Percentiles rank a stretch among this genome's conserved stretches.
Conservation (phyloP, 2,888 invertebrate genomes). For the Clanis bilineata region DNA sequence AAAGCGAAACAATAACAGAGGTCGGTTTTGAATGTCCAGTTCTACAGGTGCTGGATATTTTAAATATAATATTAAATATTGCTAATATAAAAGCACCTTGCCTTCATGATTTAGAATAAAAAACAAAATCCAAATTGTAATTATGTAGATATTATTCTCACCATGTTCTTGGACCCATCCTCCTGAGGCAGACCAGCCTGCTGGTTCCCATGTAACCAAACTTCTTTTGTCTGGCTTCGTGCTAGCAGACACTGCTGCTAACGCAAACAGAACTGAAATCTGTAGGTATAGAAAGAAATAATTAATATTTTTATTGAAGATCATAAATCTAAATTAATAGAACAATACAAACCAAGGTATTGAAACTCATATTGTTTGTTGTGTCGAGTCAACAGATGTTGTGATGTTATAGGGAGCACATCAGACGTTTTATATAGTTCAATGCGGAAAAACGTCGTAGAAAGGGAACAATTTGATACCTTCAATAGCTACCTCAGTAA, state of each 20-base stretch:
- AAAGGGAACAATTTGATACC: constrained; percentile 58
- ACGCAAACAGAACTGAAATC: neutral
- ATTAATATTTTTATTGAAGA: neutral
- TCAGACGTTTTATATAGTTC: constrained; percentile 61
- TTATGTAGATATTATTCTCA: constrained; percentile 21
- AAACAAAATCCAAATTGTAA: too few relatives aligned
- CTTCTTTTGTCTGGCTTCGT: constrained; percentile 59
- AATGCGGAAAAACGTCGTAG: constrained; percentile 64
- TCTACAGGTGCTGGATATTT: too few relatives aligned
- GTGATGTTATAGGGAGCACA: constrained; percentile 41
- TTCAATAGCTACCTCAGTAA: constrained; percentile 19
- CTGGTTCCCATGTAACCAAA: constrained; percentile 42
- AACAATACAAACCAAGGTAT: constrained; percentile 52
- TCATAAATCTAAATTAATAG: neutral
- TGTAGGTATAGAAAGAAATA: neutral
- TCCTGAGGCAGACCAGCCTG: constrained; percentile 38
- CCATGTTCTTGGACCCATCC: constrained; percentile 42
- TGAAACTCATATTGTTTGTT: constrained; percentile 50
- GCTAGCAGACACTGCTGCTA: constrained; percentile 29
- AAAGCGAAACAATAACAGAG: too few relatives aligned
- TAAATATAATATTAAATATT: too few relatives aligned
- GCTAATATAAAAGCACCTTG: too few relatives aligned
- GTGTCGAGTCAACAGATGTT: constrained; percentile 34
- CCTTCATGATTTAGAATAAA: neutral
- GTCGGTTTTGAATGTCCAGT: too few relatives aligned